Conservation (phyloP, 1,140 invertebrate species). For the Delia radicum region DNA sequence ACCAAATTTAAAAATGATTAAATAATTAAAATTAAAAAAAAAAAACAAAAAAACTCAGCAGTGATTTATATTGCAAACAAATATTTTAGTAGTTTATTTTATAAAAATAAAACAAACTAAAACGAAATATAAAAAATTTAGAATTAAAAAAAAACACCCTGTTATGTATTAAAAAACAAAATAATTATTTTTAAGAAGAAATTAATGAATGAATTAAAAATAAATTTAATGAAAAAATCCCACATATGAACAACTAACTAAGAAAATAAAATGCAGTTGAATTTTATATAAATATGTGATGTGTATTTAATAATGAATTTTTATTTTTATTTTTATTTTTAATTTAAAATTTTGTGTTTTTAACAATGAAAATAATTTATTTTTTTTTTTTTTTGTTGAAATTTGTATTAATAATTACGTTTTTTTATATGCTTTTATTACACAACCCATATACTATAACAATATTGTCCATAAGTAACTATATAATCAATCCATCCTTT, state of each 20-base stretch:
- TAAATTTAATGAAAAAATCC: not conserved
- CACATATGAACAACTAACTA: not conserved
- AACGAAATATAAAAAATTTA: not conserved
- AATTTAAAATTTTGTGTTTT: too few relatives aligned
- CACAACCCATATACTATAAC: not conserved
- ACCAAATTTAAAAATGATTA: not conserved
- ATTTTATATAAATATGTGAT: constrained; percentile 1
- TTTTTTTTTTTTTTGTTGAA: too few relatives aligned
- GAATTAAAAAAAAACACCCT: not conserved
- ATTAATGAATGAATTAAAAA: not conserved
- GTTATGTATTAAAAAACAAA: not conserved
- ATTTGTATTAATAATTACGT: too few relatives aligned
- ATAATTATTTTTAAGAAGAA: not conserved
- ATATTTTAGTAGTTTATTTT: constrained; percentile 5
- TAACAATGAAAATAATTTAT: too few relatives aligned
- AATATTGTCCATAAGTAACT: not conserved
- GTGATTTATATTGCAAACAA: not conserved
- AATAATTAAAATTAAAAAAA: not conserved
- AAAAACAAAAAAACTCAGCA: not conserved
- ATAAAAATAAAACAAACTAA: not conserved
- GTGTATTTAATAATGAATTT: not conserved
- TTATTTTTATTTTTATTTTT: not conserved
- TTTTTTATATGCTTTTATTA: not conserved
- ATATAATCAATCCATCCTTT: not conserved
- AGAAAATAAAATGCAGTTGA: not conserved